These are phyloP conservation scores for Lutjanus erythropterus DNA, from an alignment of 2,113 vertebrate species.

Conservation along the genomic window DNA sequence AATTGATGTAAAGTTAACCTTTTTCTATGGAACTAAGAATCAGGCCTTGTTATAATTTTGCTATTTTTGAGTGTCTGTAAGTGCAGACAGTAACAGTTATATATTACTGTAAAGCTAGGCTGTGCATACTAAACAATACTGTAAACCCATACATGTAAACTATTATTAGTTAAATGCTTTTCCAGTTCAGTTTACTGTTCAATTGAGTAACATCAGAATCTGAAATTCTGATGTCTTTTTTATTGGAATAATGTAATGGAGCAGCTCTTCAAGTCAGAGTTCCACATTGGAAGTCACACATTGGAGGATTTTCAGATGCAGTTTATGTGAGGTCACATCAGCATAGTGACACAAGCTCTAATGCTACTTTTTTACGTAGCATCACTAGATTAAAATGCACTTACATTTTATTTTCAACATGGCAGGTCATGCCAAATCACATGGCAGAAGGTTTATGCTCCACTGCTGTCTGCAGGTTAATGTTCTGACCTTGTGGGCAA, in stretches of 20 bases:
- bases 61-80: neutral
- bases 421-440: neutral
- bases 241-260: neutral
- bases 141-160: neutral
- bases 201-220: neutral
- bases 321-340: neutral
- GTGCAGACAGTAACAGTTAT: neutral
- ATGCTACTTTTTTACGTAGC: neutral
- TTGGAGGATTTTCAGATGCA: neutral
- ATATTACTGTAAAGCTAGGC: neutral
- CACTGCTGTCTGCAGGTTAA: neutral
- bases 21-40: neutral
- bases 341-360: neutral
- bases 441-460: neutral
- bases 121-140: neutral
- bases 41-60: neutral
- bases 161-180: neutral
- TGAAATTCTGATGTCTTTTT: neutral
- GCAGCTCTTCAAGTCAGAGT: neutral
- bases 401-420: constrained; percentile 28
- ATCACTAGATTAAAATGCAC: constrained; percentile 40
- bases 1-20: neutral
- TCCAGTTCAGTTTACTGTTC: too few relatives aligned
- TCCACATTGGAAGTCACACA: neutral
- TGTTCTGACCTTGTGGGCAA: neutral